phyloP scores from a whole-genome alignment of 2,797 vertebrate genomes.

The Anas bernieri region DNA sequence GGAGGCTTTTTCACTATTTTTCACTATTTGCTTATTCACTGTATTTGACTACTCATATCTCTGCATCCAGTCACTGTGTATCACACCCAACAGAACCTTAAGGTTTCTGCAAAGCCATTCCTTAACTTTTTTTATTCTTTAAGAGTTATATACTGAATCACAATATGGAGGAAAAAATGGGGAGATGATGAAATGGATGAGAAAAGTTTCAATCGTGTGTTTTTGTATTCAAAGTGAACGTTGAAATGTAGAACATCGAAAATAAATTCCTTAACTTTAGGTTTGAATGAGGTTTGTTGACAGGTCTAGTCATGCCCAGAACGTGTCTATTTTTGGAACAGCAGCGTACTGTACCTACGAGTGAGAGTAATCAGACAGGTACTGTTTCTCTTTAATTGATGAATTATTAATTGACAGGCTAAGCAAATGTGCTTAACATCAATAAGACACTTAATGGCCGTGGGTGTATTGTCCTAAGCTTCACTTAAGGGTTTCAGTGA shows the following conservation, averaged over 20 bases:
- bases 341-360: background rate
- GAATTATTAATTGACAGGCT: background rate
- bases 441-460: background rate
- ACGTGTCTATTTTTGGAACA: conserved; percentile 29
- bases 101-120: background rate
- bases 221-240: conserved; percentile 32
- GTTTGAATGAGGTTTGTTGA: conserved; percentile 8
- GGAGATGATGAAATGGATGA: background rate
- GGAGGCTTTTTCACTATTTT: background rate
- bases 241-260: background rate
- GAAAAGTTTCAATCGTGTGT: background rate
- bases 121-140: background rate
- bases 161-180: background rate
- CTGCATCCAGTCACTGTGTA: background rate
- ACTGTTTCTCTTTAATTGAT: background rate
- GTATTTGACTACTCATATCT: background rate
- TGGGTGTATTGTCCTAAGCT: background rate
- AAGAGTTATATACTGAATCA: background rate
- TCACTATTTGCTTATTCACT: too few species aligned
- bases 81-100: background rate
- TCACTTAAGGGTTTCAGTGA: background rate
- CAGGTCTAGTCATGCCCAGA: conserved; percentile 20
- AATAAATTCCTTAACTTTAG: background rate
- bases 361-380: background rate
- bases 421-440: background rate